Conservation (phyloP, 2,888 invertebrate genomes). For the Coremacera marginata region DNA sequence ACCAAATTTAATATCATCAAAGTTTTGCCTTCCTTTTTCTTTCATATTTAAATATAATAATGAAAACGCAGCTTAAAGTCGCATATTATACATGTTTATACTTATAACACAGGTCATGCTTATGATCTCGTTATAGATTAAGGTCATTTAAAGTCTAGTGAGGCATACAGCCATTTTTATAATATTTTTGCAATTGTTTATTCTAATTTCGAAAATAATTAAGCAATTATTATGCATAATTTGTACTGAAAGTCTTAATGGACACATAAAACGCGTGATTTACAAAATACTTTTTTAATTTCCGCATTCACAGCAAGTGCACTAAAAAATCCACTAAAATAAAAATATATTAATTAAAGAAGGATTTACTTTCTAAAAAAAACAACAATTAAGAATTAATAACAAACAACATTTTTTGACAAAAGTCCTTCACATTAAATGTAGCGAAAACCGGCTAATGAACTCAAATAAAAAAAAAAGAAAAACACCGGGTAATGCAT, state of each 20-base stretch:
- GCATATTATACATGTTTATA: too few species aligned
- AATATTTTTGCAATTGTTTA: too few species aligned
- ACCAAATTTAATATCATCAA: too few species aligned
- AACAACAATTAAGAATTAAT: neutral
- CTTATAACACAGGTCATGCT: too few species aligned
- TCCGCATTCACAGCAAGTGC: neutral
- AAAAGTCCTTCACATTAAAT: conserved; percentile 31
- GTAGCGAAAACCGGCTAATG: conserved; percentile 25
- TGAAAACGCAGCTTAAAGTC: too few species aligned
- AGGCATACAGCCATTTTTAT: too few species aligned
- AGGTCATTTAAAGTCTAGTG: too few species aligned
- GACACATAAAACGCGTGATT: neutral
- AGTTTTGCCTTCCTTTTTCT: too few species aligned
- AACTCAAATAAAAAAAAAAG: neutral
- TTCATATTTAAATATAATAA: too few species aligned
- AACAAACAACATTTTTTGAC: neutral
- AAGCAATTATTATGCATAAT: neutral
- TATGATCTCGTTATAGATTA: too few species aligned
- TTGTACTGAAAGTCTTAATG: neutral
- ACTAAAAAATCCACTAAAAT: neutral
- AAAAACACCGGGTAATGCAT: too few species aligned
- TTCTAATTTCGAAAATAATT: too few species aligned
- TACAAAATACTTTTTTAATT: neutral
- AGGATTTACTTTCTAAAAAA: neutral
- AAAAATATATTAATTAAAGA: neutral